Evolutionary conservation across 2,797 vertebrate genomes (phyloP).

Genomic region (Amphiprion clarkii): DNA sequence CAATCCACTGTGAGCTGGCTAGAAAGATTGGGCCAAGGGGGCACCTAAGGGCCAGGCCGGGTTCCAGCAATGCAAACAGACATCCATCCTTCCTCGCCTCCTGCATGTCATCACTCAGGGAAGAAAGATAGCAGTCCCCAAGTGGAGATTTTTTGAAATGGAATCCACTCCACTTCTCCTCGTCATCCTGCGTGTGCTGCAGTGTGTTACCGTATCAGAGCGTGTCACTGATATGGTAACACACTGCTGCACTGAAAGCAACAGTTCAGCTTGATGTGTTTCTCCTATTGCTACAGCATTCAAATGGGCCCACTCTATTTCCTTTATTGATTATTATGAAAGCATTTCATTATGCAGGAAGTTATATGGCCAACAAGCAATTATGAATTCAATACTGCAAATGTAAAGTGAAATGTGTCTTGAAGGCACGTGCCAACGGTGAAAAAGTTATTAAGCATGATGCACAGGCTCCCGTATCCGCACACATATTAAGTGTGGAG

Average conservation of each 20-base stretch:
- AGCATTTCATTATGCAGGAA: slow-evolving; percentile 83
- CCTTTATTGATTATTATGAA: slow-evolving; percentile 84
- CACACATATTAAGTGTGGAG: slow-evolving; percentile 33
- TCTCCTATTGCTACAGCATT: slow-evolving; percentile 75
- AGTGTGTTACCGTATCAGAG: no score
- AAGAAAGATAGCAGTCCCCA: slow-evolving; percentile 53
- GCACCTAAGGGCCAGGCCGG: slow-evolving; percentile 65
- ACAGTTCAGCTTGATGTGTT: slow-evolving; percentile 70
- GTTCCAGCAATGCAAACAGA: slow-evolving; percentile 65
- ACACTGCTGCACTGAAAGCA: slow-evolving; percentile 59
- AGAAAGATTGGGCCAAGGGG: slow-evolving; percentile 69
- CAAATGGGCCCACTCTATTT: slow-evolving; percentile 81
- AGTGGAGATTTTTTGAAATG: slow-evolving; percentile 68
- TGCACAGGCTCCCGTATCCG: slow-evolving; percentile 28
- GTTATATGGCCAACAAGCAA: slow-evolving; percentile 82
- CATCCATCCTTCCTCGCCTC: slow-evolving; percentile 69
- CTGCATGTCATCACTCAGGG: slow-evolving; percentile 61
- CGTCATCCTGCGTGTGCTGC: slow-evolving; percentile 18
- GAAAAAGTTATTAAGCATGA: slow-evolving; percentile 67
- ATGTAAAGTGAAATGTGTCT: slow-evolving; percentile 82
- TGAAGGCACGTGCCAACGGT: slow-evolving; percentile 61
- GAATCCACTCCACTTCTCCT: slow-evolving; percentile 62
- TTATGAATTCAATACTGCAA: slow-evolving; percentile 82
- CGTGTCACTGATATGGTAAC: slow-evolving; percentile 38
- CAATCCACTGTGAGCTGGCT: slow-evolving; percentile 74